These are phyloP conservation scores for Telenomus remus DNA, from an alignment of 1,140 invertebrate species.

Conservation along the genomic window DNA sequence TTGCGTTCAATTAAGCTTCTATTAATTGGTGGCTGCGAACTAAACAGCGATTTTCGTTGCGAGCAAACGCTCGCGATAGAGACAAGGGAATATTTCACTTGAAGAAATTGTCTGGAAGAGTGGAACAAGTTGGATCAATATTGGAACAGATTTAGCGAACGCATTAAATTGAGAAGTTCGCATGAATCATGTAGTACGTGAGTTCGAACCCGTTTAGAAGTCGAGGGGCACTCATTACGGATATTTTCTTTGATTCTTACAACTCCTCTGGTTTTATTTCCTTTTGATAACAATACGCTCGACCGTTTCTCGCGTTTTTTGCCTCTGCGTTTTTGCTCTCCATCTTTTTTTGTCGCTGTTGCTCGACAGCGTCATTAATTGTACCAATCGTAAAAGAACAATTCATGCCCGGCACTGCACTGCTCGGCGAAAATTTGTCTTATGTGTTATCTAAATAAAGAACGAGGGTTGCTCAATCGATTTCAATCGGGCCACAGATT, in stretches of 20 bases:
- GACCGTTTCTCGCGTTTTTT: too few relatives aligned
- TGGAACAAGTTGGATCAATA: constrained; percentile 32
- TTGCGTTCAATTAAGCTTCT: constrained; percentile 9
- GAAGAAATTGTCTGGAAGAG: constrained; percentile 3
- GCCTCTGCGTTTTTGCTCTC: constrained; percentile 6
- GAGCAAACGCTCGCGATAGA: constrained; percentile 1
- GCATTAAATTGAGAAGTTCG: constrained; percentile 33
- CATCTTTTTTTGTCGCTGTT: constrained; percentile 6
- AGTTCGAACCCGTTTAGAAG: constrained; percentile 21
- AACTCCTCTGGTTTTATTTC: constrained; percentile 28
- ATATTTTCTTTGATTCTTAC: too few relatives aligned
- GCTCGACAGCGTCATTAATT: constrained; percentile 34
- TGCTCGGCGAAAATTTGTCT: constrained; percentile 29
- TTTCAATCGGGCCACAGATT: constrained; percentile 21
- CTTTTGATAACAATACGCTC: constrained; percentile 6
- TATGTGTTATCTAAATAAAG: constrained; percentile 27
- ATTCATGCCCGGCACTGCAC: constrained; percentile 17
- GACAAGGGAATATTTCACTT: constrained; percentile 15
- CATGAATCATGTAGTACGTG: constrained; percentile 32
- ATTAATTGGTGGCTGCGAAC: constrained; percentile 16
- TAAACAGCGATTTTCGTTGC: not conserved
- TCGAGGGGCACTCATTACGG: constrained; percentile 16
- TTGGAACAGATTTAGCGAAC: constrained; percentile 29
- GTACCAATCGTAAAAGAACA: constrained; percentile 35
- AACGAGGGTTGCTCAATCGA: constrained; percentile 6